Evolutionary conservation across 2,113 vertebrate species (phyloP).

Genomic region (Stegastes partitus): DNA sequence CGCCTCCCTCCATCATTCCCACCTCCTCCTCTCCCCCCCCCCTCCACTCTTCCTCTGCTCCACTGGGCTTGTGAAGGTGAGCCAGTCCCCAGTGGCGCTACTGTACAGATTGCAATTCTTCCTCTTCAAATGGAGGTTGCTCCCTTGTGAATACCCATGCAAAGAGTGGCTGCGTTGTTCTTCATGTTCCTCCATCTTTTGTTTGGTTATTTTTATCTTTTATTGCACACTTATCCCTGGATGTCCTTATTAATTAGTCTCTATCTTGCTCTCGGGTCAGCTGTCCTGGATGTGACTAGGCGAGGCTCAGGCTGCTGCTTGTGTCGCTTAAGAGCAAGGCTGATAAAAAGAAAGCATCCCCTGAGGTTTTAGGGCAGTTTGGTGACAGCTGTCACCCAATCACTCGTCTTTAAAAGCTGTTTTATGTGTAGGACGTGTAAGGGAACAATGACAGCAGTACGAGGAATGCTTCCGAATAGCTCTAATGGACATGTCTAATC

Average conservation of each 20-base stretch:
- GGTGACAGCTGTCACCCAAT: constrained; percentile 55
- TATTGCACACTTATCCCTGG: background rate
- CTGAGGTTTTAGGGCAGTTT: constrained; percentile 48
- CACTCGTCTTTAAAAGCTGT: constrained; percentile 61
- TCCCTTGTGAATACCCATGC: constrained; percentile 57
- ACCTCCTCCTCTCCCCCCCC: background rate
- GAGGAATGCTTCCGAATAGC: constrained; percentile 20
- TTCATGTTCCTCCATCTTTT: constrained; percentile 1
- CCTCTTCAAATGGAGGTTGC: constrained; percentile 63
- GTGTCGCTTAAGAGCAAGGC: constrained; percentile 21
- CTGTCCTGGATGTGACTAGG: constrained; percentile 32
- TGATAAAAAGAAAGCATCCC: constrained; percentile 43
- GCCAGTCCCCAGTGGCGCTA: constrained; percentile 69
- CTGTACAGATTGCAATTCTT: constrained; percentile 78
- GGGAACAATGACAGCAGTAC: constrained; percentile 11
- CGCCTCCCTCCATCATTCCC: background rate
- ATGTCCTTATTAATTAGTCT: constrained; percentile 50
- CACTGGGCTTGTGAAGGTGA: constrained; percentile 81
- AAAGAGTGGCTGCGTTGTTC: constrained; percentile 19
- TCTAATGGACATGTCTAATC: constrained; percentile 47
- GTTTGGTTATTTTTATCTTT: constrained; percentile 43
- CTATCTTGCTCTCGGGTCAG: constrained; percentile 36
- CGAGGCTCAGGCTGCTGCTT: background rate
- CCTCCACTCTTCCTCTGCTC: constrained; percentile 70
- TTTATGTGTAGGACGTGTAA: constrained; percentile 38